Conservation (phyloP, 1,140 invertebrate genomes). For the Yoshiicerus persimilis region DNA sequence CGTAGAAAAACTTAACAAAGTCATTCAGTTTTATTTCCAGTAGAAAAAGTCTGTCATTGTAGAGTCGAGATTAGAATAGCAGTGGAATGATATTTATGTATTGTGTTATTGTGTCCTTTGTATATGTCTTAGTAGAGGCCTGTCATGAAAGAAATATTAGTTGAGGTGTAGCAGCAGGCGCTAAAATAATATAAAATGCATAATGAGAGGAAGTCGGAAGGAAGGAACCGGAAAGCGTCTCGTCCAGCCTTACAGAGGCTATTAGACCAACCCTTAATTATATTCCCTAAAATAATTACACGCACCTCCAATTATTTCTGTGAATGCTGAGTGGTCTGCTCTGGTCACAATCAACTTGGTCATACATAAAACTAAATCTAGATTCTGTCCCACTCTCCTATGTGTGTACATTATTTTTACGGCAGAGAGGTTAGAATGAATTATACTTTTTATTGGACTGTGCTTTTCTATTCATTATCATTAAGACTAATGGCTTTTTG, state of each 20-base stretch:
- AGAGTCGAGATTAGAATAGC: neutral
- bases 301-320: conserved; percentile 10
- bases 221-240: conserved; percentile 5
- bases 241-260: neutral
- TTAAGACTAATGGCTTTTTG: conserved; percentile 1
- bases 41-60: neutral
- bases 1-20: neutral
- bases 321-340: neutral
- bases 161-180: neutral
- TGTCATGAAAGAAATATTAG: neutral
- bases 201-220: conserved; percentile 28
- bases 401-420: neutral
- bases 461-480: neutral
- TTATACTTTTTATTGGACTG: neutral
- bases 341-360: neutral
- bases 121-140: neutral
- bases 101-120: neutral
- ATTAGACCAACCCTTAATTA: neutral
- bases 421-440: neutral
- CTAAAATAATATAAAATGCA: neutral
- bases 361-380: neutral
- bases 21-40: neutral
- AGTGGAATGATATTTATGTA: neutral
- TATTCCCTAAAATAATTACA: neutral
- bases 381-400: neutral